Conservation (phyloP, 2,888 invertebrate genomes). For the Amiota minor region DNA sequence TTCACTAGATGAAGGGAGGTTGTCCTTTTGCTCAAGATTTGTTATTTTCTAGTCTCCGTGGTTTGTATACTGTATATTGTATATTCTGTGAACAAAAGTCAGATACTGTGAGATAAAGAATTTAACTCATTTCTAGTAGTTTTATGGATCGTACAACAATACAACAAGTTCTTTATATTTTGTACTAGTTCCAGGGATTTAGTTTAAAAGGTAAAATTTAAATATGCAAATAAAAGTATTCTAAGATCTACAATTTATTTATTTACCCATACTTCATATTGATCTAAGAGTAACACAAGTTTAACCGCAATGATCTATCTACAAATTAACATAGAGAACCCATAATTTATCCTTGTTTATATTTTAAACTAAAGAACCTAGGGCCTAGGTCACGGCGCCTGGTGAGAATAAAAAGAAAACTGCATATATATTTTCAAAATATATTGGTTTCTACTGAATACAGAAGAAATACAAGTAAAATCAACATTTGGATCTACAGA, state of each 20-base stretch:
- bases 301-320: not conserved
- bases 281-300: no score
- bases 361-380: not conserved
- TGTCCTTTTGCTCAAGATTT: no score
- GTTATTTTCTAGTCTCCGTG: no score
- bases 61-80: no score
- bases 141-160: no score
- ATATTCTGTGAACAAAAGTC: no score
- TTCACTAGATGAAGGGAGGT: no score
- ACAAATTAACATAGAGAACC: not conserved
- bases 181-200: constrained; percentile 13
- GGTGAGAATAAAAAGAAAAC: not conserved
- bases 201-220: constrained; percentile 51
- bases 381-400: not conserved
- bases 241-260: no score
- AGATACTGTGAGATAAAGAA: no score
- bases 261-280: no score
- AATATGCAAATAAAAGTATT: not conserved
- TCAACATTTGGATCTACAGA: not conserved
- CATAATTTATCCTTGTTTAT: not conserved
- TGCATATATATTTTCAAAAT: not conserved
- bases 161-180: not conserved
- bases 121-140: no score
- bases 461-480: not conserved
- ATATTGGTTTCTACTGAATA: not conserved